Evolutionary conservation across 2,888 invertebrate species (phyloP).

Genomic region (Drosophila nigritarsus): DNA sequence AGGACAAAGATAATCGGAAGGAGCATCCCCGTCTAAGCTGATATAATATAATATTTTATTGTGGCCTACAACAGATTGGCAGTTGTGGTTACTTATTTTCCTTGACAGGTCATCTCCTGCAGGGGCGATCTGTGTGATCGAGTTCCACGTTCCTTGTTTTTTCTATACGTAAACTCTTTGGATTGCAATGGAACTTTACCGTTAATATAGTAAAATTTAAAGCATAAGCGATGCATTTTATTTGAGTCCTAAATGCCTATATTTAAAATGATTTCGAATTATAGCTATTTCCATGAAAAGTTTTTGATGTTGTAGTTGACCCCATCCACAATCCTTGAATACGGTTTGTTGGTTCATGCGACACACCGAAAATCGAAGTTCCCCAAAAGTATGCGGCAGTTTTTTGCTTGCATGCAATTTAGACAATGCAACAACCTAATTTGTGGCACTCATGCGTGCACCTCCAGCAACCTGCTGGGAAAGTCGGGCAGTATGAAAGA

Average conservation of each 20-base stretch:
- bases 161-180: neutral
- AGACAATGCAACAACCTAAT: neutral
- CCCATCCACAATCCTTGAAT: neutral
- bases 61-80: too few species aligned
- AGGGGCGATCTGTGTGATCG: too few species aligned
- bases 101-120: neutral
- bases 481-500: neutral
- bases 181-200: neutral
- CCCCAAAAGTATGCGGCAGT: neutral
- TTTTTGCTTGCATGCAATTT: neutral
- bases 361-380: neutral
- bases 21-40: conserved; percentile 1
- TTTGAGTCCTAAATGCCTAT: too few species aligned
- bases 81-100: neutral
- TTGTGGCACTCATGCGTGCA: neutral
- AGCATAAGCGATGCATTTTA: too few species aligned
- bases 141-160: neutral
- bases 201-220: neutral
- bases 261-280: neutral
- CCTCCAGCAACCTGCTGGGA: neutral
- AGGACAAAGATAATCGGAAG: neutral
- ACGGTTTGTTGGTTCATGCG: neutral
- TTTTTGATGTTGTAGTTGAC: neutral
- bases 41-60: too few species aligned
- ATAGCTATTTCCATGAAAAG: neutral